Evolutionary conservation across 1,140 invertebrate species (phyloP), one percentile per base, ranked within the genome.

Genomic region (Aphelenchoides fujianensis): DNA sequence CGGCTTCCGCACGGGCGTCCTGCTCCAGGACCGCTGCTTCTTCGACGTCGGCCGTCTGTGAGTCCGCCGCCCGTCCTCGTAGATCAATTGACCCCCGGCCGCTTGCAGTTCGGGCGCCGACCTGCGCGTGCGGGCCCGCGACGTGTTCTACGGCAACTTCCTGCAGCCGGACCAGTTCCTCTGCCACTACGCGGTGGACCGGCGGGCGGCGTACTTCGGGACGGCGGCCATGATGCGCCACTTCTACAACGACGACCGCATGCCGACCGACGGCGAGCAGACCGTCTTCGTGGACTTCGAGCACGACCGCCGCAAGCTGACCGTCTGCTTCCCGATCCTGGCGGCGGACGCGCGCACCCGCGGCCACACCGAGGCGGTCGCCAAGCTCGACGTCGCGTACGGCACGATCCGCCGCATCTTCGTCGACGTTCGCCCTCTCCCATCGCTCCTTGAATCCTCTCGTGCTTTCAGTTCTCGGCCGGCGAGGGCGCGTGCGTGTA

Each of bases 101-200:
- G 23, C 7, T 5, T 59, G 28, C 19, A 59, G 55, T 5, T 5
- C 28, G 7, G 55, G 63, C 7, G 63, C 36, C 31, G 63, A 66
- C 31, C 53, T 66, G 3, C 12, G 31, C 1, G 23, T 66, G 36
- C 28, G 32, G n/a, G 27, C 63, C 12, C 23, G n/a, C 2, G 63
- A 66, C 16, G 16, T 66, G 0, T 66, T 16, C 36, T 66, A 41
- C 27, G 63, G 63, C 1, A 66, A 66, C 31, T 16, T 66, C 36
- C 37, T 66, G 2, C 9, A 36, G 2, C 34, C 37, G 36, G 3
- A 66, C 63, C 23, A 30, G 12, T 66, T 36, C 34, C 1, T 66
- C 32, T 37, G 12, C 32, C 63, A 66, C 36, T 66, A 37, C 36
- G 53, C 23, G 0, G 2, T 66, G 28, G 63, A 66, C 3, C 16